Percentiles rank a stretch among this genome's conserved stretches.
phyloP scores from a whole-genome alignment of 2,113 vertebrate genomes.

The Girardinichthys multiradiatus region DNA sequence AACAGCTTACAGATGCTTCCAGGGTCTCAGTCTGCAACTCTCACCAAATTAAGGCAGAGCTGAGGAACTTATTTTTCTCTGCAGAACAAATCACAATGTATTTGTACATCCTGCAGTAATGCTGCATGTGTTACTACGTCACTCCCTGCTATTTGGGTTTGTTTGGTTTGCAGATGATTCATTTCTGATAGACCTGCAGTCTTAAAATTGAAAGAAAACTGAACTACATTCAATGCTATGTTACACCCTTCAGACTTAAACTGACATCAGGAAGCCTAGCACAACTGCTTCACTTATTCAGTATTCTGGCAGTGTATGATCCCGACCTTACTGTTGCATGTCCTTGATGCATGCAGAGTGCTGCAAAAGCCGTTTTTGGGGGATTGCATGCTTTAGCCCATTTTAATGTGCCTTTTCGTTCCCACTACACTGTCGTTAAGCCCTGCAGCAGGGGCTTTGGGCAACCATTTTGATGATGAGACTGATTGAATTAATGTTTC shows the following conservation, averaged over 20 bases:
- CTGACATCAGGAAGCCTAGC: conserved; percentile 53
- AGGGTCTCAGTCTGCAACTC: conserved; percentile 11
- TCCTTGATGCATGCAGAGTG: conserved; percentile 76
- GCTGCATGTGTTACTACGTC: not conserved
- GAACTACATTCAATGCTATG: not conserved
- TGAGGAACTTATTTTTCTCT: conserved; percentile 8
- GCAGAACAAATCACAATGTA: not conserved
- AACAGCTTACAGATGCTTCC: conserved; percentile 40
- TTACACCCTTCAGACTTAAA: conserved; percentile 11
- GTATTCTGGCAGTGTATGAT: conserved; percentile 75
- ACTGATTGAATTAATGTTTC: conserved; percentile 70
- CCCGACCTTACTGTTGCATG: conserved; percentile 77
- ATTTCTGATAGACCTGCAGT: not conserved
- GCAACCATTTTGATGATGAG: conserved; percentile 74
- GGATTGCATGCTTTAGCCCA: conserved; percentile 71
- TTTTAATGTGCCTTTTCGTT: conserved; percentile 74
- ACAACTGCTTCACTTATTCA: conserved; percentile 61
- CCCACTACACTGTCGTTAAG: conserved; percentile 55
- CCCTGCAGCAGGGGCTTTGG: conserved; percentile 53
- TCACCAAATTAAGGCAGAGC: conserved; percentile 23
- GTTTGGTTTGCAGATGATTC: not conserved
- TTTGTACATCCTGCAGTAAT: not conserved
- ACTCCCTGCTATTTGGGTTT: not conserved
- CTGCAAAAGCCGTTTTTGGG: conserved; percentile 72
- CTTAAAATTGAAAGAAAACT: not conserved